Evolutionary conservation across 2,888 invertebrate genomes (phyloP).

Genomic region (Chaetoderma sp.): DNA sequence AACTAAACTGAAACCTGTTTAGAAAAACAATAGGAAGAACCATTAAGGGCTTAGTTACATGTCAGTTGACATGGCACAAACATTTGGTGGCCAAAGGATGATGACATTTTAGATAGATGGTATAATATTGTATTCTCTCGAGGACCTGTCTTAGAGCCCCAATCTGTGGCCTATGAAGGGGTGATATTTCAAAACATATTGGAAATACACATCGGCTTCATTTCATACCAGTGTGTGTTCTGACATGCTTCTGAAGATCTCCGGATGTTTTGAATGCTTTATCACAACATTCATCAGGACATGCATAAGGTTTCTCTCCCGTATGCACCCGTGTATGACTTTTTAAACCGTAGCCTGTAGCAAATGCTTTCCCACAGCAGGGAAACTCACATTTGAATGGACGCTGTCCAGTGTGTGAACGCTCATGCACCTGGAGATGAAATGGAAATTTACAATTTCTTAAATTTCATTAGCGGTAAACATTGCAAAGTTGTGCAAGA

Average conservation of each 20-base stretch:
- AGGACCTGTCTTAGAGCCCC: neutral
- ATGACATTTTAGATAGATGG: neutral
- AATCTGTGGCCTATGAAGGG: neutral
- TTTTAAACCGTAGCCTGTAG: constrained; percentile 73
- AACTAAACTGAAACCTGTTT: too few species aligned
- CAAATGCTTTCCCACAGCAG: constrained; percentile 69
- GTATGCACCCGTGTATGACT: constrained; percentile 75
- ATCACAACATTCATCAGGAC: constrained; percentile 72
- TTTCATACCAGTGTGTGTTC: constrained; percentile 74
- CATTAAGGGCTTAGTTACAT: too few species aligned
- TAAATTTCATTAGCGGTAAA: neutral
- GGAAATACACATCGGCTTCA: neutral
- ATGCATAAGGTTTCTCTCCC: constrained; percentile 75
- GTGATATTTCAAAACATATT: neutral
- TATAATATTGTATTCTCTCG: neutral
- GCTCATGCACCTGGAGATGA: constrained; percentile 69
- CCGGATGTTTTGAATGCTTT: constrained; percentile 76
- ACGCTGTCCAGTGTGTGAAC: constrained; percentile 70
- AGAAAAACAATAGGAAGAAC: too few species aligned
- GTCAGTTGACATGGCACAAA: too few species aligned
- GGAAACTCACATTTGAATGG: constrained; percentile 68
- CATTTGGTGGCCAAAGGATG: too few species aligned
- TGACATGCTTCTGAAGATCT: constrained; percentile 75
- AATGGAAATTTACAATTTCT: neutral
- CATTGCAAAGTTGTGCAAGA: neutral